Conservation (phyloP, 64 coral and sea anemone genomes). For the Trachythela sp. region DNA sequence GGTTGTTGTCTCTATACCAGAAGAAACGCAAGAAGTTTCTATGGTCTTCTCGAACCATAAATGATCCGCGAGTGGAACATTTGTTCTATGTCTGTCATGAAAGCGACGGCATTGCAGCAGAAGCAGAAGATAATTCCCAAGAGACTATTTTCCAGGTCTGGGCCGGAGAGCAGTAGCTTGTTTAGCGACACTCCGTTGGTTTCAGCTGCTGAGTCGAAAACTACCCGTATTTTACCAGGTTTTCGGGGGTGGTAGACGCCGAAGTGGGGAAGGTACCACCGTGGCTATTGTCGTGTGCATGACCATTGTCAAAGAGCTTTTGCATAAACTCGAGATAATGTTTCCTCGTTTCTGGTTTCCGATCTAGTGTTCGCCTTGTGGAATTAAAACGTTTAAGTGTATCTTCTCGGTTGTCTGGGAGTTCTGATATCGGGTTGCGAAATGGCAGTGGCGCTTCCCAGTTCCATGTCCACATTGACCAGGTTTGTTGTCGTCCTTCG, state of each 20-base stretch:
- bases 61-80: slow-evolving; percentile 69
- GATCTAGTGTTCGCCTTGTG: not conserved
- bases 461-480: not conserved
- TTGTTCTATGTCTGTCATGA: slow-evolving; percentile 42
- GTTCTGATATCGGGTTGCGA: not conserved
- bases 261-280: not conserved
- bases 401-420: slow-evolving; percentile 29
- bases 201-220: not conserved
- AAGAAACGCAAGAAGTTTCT: slow-evolving; percentile 55
- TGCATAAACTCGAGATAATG: slow-evolving; percentile 60
- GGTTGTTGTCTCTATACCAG: slow-evolving; percentile 40
- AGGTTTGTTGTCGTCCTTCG: not conserved
- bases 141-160: slow-evolving; percentile 57
- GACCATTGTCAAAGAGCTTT: slow-evolving; percentile 42
- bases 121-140: slow-evolving; percentile 53
- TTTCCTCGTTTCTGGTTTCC: slow-evolving; percentile 38
- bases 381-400: slow-evolving; percentile 23
- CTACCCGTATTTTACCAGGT: not conserved
- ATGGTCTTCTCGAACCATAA: slow-evolving; percentile 40
- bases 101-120: slow-evolving; percentile 20
- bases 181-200: slow-evolving; percentile 41
- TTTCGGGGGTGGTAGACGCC: slow-evolving; percentile 2
- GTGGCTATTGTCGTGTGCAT: not conserved
- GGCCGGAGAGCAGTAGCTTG: slow-evolving; percentile 47
- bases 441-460: slow-evolving; percentile 11